A percentile compares a stretch with the other conserved stretches of the same genome.
Evolutionary conservation across 2,113 vertebrate genomes (phyloP).

Genomic region (Phyllopteryx taeniolatus): DNA sequence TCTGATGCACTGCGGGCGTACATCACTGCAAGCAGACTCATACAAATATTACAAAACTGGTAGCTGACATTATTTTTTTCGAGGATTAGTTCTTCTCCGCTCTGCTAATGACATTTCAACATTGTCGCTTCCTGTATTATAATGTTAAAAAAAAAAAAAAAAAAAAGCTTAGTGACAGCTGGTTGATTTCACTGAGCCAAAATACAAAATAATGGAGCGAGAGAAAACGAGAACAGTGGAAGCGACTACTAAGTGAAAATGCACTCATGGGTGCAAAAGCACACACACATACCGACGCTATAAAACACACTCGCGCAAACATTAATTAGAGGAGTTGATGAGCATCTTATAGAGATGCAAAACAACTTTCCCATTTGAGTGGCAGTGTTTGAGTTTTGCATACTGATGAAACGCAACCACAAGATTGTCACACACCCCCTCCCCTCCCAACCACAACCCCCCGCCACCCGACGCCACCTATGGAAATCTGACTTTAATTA

Average conservation of each 20-base stretch:
- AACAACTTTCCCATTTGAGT: slow-evolving; percentile 9
- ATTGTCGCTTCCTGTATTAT: background rate
- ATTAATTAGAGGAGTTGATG: slow-evolving; percentile 28
- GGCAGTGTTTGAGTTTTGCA: slow-evolving; percentile 9
- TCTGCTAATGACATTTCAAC: background rate
- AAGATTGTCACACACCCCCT: slow-evolving; percentile 19
- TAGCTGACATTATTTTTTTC: too few relatives aligned
- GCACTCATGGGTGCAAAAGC: slow-evolving; percentile 1
- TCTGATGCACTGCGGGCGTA: background rate
- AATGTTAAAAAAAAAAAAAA: background rate
- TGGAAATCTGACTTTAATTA: slow-evolving; percentile 46
- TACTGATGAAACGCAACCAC: slow-evolving; percentile 23
- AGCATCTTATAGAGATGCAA: slow-evolving; percentile 22
- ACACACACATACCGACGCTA: background rate
- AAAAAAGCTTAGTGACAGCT: background rate
- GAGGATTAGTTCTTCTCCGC: too few relatives aligned
- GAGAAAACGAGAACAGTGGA: background rate
- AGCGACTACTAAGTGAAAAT: slow-evolving; percentile 4
- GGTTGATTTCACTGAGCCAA: background rate
- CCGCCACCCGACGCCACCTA: background rate
- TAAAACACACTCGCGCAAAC: background rate
- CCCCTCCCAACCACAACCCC: background rate
- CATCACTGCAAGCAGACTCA: background rate
- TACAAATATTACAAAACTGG: background rate
- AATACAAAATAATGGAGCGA: background rate